Base-by-base conservation (phyloP, 2,113 vertebrate genomes). In the Corydoras maculifer region DNA sequence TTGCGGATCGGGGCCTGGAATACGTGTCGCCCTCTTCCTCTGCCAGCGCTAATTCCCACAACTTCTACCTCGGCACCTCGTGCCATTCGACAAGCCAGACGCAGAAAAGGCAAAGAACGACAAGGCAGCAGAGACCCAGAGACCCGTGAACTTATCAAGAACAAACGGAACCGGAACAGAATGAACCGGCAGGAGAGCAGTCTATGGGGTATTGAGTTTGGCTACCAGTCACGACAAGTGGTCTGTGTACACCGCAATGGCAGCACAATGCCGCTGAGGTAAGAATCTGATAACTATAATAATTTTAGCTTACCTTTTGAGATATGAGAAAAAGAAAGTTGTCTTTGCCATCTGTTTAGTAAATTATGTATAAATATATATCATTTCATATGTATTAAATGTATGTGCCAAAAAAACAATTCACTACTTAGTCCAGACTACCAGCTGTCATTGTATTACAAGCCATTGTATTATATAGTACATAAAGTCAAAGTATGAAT, bases 201-300 rank as follows among this genome's bases (percentile, higher is more conserved):
- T 30, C 93, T 94, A 29, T 98, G 94, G 94, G 94, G 95, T 82
- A 92, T 99, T 78, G 93, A 98, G 81, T 92, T 98, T 64, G 96
- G 97, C 5, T 98, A 92, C 86, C 95, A 97, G 87, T 93, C 90
- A 9, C 87, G 97, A 29, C 87, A 94, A 57, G 92, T 99, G 62
- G 86, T 81, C 11, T 99, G 97, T 68, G 85, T 85, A 2, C 94
- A 98, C 82, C 91, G 88, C 81, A 97, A 93, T 0, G 92, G 96
- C n/a, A 96, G 91, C 78, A 75, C 85, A 0, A 88, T 90, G 9
- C 86, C 86, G 58, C 75, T 93, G 79, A 93, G 88, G 97, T 99
- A 90, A 14, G 51, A 12, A 3, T 53, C 13, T 53, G 51, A 53
- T 53, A 8, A 12, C 51, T 53, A 53, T 53, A 53, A 53, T 1